These are phyloP conservation scores for Ceratoteleas bidentatus DNA, from an alignment of 1,140 invertebrate genomes.

Conservation along the genomic window DNA sequence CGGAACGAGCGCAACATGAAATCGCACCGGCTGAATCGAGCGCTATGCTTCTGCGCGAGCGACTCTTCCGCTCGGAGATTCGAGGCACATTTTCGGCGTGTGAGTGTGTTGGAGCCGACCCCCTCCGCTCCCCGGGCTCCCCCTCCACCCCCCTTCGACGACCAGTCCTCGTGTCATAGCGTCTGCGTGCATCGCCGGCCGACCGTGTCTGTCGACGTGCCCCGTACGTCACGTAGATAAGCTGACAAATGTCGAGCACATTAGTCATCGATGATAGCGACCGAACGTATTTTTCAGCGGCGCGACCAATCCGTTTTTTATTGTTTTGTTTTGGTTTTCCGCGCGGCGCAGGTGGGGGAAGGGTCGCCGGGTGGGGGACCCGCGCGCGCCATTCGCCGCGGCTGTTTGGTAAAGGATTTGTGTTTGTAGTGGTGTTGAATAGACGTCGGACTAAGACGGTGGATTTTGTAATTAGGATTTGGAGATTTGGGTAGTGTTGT, in stretches of 20 bases:
- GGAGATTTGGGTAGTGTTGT: too few species aligned
- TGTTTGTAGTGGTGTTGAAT: too few species aligned
- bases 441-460: too few species aligned
- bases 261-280: constrained; percentile 7
- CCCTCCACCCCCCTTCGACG: background rate
- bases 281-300: too few species aligned
- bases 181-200: constrained; percentile 8
- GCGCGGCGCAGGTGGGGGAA: too few species aligned
- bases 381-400: too few species aligned
- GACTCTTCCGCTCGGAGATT: constrained; percentile 37
- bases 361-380: too few species aligned
- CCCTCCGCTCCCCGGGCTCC: background rate
- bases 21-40: constrained; percentile 57
- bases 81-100: constrained; percentile 45
- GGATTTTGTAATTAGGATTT: too few species aligned
- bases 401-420: too few species aligned
- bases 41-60: constrained; percentile 65
- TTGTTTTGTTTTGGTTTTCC: too few species aligned
- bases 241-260: constrained; percentile 12
- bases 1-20: constrained; percentile 45
- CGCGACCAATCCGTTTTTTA: too few species aligned
- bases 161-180: constrained; percentile 21
- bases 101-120: constrained; percentile 15
- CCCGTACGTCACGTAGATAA: constrained; percentile 9
- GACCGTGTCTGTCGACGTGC: constrained; percentile 1